Conservation (phyloP, 2,797 vertebrate genomes). For the Eleutherodactylus coqui region DNA sequence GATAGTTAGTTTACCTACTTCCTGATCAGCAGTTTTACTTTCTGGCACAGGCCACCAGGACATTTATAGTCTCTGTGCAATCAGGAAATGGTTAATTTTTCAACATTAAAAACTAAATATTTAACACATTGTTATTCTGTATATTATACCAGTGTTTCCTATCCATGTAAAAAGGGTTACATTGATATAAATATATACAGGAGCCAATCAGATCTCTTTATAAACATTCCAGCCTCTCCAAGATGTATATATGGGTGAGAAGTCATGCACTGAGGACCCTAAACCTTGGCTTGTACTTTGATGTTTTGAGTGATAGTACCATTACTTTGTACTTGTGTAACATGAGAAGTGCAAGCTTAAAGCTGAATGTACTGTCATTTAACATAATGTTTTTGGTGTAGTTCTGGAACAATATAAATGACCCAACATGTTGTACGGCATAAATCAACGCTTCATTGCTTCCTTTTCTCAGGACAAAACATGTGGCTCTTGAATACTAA, state of each 20-base stretch:
- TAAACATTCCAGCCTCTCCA: no score
- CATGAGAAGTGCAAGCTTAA: constrained; percentile 10
- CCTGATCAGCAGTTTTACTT: no score
- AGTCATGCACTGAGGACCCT: background rate
- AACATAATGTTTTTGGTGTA: constrained; percentile 19
- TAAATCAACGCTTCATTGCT: constrained; percentile 22
- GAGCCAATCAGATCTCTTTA: no score
- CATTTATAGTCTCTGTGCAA: no score
- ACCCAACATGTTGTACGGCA: constrained; percentile 20
- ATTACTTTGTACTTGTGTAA: constrained; percentile 25
- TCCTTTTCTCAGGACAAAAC: constrained; percentile 23
- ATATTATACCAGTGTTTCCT: no score
- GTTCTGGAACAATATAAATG: constrained; percentile 32
- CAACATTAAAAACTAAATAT: no score
- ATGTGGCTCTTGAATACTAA: constrained; percentile 31
- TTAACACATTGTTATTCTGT: no score
- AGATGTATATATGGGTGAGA: background rate
- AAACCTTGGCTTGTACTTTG: constrained; percentile 27
- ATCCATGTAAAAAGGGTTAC: no score
- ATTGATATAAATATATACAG: no score
- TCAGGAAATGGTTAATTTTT: no score
- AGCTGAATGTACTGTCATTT: constrained; percentile 45
- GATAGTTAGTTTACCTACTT: no score
- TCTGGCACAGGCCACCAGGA: no score
- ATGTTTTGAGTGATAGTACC: constrained; percentile 18